Conservation (phyloP, 2,888 invertebrate genomes). For the Limnephilus rhombicus region DNA sequence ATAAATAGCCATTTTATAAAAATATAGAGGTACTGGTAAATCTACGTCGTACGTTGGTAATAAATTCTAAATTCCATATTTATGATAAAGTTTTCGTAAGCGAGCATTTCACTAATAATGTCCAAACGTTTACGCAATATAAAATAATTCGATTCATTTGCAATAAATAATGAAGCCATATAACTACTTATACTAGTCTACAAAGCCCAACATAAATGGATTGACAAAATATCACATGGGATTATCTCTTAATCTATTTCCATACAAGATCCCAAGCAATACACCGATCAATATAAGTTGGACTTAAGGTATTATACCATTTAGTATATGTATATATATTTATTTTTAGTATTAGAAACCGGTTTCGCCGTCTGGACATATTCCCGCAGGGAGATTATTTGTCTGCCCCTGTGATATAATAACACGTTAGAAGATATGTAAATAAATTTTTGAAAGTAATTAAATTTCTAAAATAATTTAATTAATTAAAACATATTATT, state of each 20-base stretch:
- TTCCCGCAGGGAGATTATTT: background rate
- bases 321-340: background rate
- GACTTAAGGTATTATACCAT: background rate
- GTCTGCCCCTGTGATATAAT: background rate
- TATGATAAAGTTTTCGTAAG: background rate
- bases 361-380: slow-evolving; percentile 1
- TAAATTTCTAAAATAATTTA: too few relatives aligned
- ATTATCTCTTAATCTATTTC: background rate
- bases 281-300: background rate
- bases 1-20: too few relatives aligned
- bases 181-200: background rate
- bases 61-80: background rate
- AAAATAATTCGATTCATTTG: background rate
- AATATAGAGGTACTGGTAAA: too few relatives aligned
- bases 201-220: background rate
- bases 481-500: too few relatives aligned
- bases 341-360: background rate
- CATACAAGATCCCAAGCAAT: background rate
- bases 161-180: background rate
- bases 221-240: background rate
- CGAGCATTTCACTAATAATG: background rate
- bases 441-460: background rate
- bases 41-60: too few relatives aligned
- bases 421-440: background rate
- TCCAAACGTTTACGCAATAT: background rate